Evolutionary conservation across 1,140 invertebrate genomes (phyloP), one percentile per base, ranked within the genome.

Genomic region (Orius laevigatus): DNA sequence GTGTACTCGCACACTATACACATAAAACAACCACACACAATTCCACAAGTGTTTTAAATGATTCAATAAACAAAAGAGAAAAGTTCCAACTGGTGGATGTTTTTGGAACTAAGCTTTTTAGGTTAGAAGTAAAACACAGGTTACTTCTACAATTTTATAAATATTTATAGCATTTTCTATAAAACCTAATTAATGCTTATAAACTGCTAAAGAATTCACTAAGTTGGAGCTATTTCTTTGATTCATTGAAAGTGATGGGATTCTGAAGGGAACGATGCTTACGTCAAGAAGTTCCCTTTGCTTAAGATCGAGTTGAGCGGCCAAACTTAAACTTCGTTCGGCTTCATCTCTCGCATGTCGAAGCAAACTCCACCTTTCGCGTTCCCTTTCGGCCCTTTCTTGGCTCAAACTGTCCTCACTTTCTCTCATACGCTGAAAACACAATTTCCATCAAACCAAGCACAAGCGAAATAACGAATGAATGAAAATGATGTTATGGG

Each of bases 261-360:
- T 40, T 20, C 18, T 10, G 14, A 20, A 38, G 38, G 31, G 34
- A 1, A 31, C 85, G 12, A 15, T 25, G 48, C 45, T 48, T 40
- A 59, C 75, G 56, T 89, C 79, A 53, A 83, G 75, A 32, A 92
- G 72, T 59, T 87, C 84, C 48, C 83, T 71, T 59, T 93, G 88
- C 56, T 85, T 76, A 25, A 81, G 75, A 54, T 84, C 86, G 3
- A 92, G 73, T 58, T 88, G 85, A 16, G 87, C 80, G 10, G 85
- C 85, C 8, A 92, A 70, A 46, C 81, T 77, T 45, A 92, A 70
- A 12, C 83, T 84, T 50, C 87, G 67, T 65, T 94, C 88, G 1
- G 87, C 82, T 55, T 92, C 86, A 60, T 92, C 88, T 32, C 85
- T 69, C 0, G 88, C 88, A 58, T 88, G 84, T 56, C 84, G 77